Evolutionary conservation across 2,113 vertebrate species (phyloP).

Genomic region (Paedocypris sp.): DNA sequence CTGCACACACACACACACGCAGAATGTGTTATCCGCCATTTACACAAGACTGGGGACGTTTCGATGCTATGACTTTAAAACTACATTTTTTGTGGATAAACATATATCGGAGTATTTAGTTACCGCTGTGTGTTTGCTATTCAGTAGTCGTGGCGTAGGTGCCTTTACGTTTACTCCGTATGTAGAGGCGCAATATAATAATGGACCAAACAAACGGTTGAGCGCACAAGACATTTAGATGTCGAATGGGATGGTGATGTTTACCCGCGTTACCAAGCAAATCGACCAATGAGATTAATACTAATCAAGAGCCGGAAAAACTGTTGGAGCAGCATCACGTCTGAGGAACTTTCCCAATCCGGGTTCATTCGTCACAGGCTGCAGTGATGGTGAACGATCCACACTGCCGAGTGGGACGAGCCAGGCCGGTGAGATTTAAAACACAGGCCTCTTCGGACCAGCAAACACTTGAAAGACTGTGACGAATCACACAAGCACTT

Average conservation of each 20-base stretch:
- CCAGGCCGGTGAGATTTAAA: neutral
- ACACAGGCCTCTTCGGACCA: neutral
- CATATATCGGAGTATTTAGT: constrained; percentile 16
- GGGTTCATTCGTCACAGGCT: neutral
- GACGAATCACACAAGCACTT: constrained; percentile 22
- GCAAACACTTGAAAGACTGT: neutral
- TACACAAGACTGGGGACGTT: neutral
- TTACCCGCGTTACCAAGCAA: constrained; percentile 27
- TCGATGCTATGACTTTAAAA: constrained; percentile 22
- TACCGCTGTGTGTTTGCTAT: constrained; percentile 19
- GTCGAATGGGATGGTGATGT: constrained; percentile 15
- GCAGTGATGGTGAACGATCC: neutral
- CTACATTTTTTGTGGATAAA: neutral
- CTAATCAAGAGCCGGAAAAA: constrained; percentile 27
- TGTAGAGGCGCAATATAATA: constrained; percentile 14
- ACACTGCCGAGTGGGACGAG: neutral
- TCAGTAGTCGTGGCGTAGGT: constrained; percentile 32
- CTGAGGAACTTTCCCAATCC: neutral
- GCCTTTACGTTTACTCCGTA: constrained; percentile 9
- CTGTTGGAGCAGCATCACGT: constrained; percentile 13
- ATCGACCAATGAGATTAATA: constrained; percentile 34
- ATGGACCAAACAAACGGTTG: constrained; percentile 9
- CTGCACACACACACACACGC: constrained; percentile 33
- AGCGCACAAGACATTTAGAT: constrained; percentile 19
- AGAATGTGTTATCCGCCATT: neutral